These are phyloP conservation scores for Rhabdornis inornatus DNA, from an alignment of 2,113 vertebrate species.

Conservation along the genomic window DNA sequence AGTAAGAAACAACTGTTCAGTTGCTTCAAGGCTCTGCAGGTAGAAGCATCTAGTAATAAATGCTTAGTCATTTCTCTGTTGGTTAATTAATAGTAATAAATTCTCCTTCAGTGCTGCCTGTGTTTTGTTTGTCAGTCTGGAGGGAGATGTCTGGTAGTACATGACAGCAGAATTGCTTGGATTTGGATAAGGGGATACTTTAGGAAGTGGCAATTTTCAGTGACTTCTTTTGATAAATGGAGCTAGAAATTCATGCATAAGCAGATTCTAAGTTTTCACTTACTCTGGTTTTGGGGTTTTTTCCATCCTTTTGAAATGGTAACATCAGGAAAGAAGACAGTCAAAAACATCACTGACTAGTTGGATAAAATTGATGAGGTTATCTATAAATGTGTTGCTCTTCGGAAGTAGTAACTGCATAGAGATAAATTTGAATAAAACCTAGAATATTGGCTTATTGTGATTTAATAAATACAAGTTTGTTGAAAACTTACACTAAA, in stretches of 20 bases:
- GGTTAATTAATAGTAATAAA: constrained; percentile 40
- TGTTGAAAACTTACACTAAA: neutral
- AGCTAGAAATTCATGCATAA: neutral
- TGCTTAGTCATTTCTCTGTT: constrained; percentile 58
- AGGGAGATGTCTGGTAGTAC: neutral
- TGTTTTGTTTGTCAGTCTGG: neutral
- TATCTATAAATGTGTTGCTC: neutral
- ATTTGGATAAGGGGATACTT: neutral
- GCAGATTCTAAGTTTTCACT: neutral
- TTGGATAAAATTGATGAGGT: neutral
- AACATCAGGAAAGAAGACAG: neutral
- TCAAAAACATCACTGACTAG: neutral
- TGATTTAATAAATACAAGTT: neutral
- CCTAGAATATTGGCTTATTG: neutral
- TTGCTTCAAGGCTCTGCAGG: neutral
- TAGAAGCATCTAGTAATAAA: constrained; percentile 27
- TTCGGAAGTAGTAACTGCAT: neutral
- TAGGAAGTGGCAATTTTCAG: neutral
- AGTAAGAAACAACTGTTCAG: neutral
- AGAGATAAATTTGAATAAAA: neutral
- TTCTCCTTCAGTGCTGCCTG: neutral
- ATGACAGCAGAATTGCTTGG: neutral
- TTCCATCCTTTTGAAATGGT: neutral
- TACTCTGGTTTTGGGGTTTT: neutral
- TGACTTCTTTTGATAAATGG: neutral